These are phyloP conservation scores for Pangasius krempfi DNA, from an alignment of 2,797 vertebrate genomes.

Conservation along the genomic window DNA sequence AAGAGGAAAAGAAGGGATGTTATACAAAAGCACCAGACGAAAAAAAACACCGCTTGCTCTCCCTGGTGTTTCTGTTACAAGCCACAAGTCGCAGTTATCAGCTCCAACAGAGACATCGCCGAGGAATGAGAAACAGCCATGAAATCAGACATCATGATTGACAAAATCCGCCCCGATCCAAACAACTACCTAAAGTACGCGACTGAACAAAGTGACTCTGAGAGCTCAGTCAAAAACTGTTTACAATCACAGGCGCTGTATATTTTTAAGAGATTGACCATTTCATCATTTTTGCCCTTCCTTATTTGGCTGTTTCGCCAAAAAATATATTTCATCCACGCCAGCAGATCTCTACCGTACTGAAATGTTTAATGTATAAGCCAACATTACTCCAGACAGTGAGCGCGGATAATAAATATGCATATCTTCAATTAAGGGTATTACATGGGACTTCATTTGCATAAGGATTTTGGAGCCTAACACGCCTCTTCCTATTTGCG, in stretches of 20 bases:
- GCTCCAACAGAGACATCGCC: slow-evolving; percentile 43
- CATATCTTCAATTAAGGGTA: slow-evolving; percentile 85
- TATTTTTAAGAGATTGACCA: slow-evolving; percentile 65
- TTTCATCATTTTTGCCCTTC: slow-evolving; percentile 67
- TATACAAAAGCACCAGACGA: slow-evolving; percentile 57
- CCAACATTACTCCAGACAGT: slow-evolving; percentile 72
- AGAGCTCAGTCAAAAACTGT: slow-evolving; percentile 21
- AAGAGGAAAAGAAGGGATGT: slow-evolving; percentile 59
- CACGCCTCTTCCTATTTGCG: slow-evolving; percentile 74
- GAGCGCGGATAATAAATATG: slow-evolving; percentile 80
- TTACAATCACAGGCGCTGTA: slow-evolving; percentile 66
- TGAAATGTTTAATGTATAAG: slow-evolving; percentile 85
- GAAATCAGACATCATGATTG: slow-evolving; percentile 8
- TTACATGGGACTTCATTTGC: slow-evolving; percentile 78
- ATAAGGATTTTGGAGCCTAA: slow-evolving; percentile 79
- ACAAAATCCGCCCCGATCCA: slow-evolving; percentile 22
- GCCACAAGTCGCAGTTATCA: slow-evolving; percentile 50
- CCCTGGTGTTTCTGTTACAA: slow-evolving; percentile 58
- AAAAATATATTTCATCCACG: slow-evolving; percentile 79
- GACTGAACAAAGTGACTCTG: neutral
- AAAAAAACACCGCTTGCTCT: slow-evolving; percentile 54
- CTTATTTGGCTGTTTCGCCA: slow-evolving; percentile 39
- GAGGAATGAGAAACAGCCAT: slow-evolving; percentile 41
- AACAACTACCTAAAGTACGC: slow-evolving; percentile 6
- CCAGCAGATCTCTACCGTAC: slow-evolving; percentile 74